Percentiles rank a stretch among this genome's conserved stretches.
Evolutionary conservation across 1,140 invertebrate species (phyloP).

Genomic region (Tigriopus japonicus): DNA sequence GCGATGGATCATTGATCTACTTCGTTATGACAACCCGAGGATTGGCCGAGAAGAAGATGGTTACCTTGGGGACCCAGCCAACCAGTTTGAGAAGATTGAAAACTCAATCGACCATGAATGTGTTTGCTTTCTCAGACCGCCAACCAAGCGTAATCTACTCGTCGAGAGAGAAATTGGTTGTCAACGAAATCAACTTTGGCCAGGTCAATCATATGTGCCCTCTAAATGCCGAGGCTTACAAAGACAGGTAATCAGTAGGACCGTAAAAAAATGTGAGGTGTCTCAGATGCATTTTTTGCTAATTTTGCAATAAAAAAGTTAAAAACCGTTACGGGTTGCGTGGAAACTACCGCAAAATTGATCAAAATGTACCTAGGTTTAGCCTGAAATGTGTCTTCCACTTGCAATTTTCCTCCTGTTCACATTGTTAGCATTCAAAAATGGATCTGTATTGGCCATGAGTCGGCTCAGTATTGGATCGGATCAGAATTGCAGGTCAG

Average conservation of each 20-base stretch:
- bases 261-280: too few relatives aligned
- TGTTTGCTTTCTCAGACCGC: conserved; percentile 97
- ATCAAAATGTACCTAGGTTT: too few relatives aligned
- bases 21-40: conserved; percentile 62
- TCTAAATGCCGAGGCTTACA: conserved; percentile 79
- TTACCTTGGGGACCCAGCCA: conserved; percentile 90
- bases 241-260: conserved; percentile 37
- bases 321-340: too few relatives aligned
- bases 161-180: conserved; percentile 94
- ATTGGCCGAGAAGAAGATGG: conserved; percentile 63
- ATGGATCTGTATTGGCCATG: too few relatives aligned
- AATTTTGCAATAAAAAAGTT: too few relatives aligned
- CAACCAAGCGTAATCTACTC: conserved; percentile 97
- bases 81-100: conserved; percentile 78
- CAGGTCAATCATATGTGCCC: conserved; percentile 98
- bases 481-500: too few relatives aligned
- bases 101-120: conserved; percentile 80
- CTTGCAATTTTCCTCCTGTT: too few relatives aligned
- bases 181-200: conserved; percentile 96
- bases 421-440: too few relatives aligned
- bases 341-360: too few relatives aligned
- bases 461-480: too few relatives aligned
- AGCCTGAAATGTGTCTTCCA: too few relatives aligned
- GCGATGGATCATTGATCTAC: conserved; percentile 95
- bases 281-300: too few relatives aligned